These are phyloP conservation scores for Aphodius sticticus DNA, from an alignment of 2,888 invertebrate genomes.

Conservation along the genomic window DNA sequence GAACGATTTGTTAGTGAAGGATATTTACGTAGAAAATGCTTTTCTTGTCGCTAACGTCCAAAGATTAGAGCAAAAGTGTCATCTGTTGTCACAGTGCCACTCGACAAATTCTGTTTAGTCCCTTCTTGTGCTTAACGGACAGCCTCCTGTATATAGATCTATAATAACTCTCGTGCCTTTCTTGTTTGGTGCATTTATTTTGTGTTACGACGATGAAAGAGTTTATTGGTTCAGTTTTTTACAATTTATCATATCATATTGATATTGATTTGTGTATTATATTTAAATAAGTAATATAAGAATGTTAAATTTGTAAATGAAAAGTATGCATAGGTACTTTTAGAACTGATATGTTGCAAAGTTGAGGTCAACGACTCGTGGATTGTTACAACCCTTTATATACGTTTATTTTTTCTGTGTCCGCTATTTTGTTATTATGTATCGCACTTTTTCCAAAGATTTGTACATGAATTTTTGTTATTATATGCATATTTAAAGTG, in stretches of 20 bases:
- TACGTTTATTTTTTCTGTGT: slow-evolving; percentile 20
- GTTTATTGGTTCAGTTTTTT: slow-evolving; percentile 18
- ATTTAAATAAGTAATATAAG: slow-evolving; percentile 23
- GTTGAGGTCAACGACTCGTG: slow-evolving; percentile 24
- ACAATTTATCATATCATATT: slow-evolving; percentile 35
- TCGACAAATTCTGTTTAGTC: slow-evolving; percentile 55
- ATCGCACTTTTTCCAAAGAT: slow-evolving; percentile 13
- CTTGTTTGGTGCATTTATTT: slow-evolving; percentile 28
- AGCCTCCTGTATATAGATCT: slow-evolving; percentile 7
- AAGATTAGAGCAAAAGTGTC: slow-evolving; percentile 65
- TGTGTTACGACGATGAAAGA: slow-evolving; percentile 19
- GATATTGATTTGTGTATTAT: slow-evolving; percentile 33
- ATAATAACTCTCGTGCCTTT: slow-evolving; percentile 38
- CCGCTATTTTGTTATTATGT: not conserved
- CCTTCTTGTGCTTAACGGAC: not conserved
- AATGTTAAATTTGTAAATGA: slow-evolving; percentile 13
- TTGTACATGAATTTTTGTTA: slow-evolving; percentile 26
- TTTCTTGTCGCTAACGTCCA: slow-evolving; percentile 73
- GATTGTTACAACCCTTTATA: slow-evolving; percentile 35
- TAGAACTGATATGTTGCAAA: slow-evolving; percentile 12
- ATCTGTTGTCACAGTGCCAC: slow-evolving; percentile 60
- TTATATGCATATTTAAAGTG: slow-evolving; percentile 36
- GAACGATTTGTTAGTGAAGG: slow-evolving; percentile 81
- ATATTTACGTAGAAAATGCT: slow-evolving; percentile 86
- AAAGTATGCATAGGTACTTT: slow-evolving; percentile 17